These are phyloP conservation scores for Drosophila prostipennis DNA, from an alignment of 2,888 invertebrate species.

Conservation along the genomic window DNA sequence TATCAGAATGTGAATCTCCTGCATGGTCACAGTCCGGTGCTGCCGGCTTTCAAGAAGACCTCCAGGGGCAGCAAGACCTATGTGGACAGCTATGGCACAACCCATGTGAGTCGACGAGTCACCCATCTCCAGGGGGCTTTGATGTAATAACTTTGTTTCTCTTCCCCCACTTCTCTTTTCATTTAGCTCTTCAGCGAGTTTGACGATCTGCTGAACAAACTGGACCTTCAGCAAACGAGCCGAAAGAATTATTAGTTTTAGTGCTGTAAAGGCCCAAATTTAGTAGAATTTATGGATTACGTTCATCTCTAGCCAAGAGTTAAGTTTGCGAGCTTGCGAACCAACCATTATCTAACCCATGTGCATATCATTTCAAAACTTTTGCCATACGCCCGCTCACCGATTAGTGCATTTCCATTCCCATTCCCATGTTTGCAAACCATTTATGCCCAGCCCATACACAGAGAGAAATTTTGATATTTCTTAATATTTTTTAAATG, in stretches of 20 bases:
- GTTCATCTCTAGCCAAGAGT: slow-evolving; percentile 14
- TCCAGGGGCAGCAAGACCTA: slow-evolving; percentile 68
- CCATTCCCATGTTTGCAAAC: slow-evolving; percentile 24
- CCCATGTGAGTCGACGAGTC: slow-evolving; percentile 68
- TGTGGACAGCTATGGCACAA: slow-evolving; percentile 73
- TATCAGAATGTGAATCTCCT: slow-evolving; percentile 81
- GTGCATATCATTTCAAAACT: slow-evolving; percentile 41
- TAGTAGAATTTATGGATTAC: slow-evolving; percentile 39
- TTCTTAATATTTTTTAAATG: too few species aligned
- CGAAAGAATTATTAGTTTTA: slow-evolving; percentile 62
- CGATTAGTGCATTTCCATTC: slow-evolving; percentile 34
- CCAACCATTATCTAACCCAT: slow-evolving; percentile 27
- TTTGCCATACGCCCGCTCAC: slow-evolving; percentile 42
- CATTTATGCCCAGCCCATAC: slow-evolving; percentile 15
- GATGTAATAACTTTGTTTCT: slow-evolving; percentile 4
- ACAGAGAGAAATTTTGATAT: slow-evolving; percentile 11
- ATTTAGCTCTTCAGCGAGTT: slow-evolving; percentile 82
- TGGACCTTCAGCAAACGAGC: slow-evolving; percentile 71
- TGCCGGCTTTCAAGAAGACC: slow-evolving; percentile 59
- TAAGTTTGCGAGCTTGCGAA: slow-evolving; percentile 9
- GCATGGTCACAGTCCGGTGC: slow-evolving; percentile 61
- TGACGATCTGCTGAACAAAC: slow-evolving; percentile 80
- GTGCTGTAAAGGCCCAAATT: slow-evolving; percentile 19
- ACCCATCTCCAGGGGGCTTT: background rate
- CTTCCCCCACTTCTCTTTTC: background rate